These are phyloP conservation scores for Rutilus rutilus DNA, from an alignment of 2,113 vertebrate genomes.

Conservation along the genomic window DNA sequence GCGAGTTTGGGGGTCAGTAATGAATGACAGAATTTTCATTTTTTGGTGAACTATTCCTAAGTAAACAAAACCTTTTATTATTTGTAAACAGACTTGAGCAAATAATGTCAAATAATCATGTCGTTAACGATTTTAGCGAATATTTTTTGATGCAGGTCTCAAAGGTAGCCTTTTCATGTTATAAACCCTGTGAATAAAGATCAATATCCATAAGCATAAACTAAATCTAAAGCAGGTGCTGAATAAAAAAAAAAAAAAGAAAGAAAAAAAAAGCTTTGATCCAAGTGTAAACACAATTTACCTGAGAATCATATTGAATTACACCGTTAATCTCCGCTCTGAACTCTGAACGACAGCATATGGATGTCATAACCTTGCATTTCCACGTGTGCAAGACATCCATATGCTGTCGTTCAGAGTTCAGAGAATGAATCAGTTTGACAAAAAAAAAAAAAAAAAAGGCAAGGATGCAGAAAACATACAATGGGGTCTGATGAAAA, in stretches of 20 bases:
- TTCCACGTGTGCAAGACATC: not conserved
- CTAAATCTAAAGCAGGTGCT: conserved; percentile 32
- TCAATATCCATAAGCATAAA: not conserved
- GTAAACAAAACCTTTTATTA: not conserved
- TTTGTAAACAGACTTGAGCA: not conserved
- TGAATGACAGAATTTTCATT: not conserved
- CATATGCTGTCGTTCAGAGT: conserved; percentile 36
- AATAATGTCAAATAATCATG: not conserved
- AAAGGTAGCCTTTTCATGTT: not conserved
- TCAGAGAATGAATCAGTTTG: conserved; percentile 1
- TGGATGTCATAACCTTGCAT: conserved; percentile 24
- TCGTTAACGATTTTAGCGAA: not conserved
- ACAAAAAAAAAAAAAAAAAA: not conserved
- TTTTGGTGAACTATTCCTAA: too few relatives aligned
- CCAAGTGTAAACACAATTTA: conserved; percentile 15
- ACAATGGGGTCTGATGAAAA: conserved; percentile 59
- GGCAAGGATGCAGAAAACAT: conserved; percentile 32
- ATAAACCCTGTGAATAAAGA: not conserved
- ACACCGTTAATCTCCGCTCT: conserved; percentile 30
- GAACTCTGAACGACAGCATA: conserved; percentile 33
- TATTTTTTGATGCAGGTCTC: not conserved
- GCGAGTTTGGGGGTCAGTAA: not conserved
- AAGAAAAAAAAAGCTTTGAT: not conserved
- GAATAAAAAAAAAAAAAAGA: conserved; percentile 1
- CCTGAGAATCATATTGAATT: conserved; percentile 23